Evolutionary conservation across 2,888 invertebrate genomes (phyloP).

Genomic region (Drosophila fungiperda): DNA sequence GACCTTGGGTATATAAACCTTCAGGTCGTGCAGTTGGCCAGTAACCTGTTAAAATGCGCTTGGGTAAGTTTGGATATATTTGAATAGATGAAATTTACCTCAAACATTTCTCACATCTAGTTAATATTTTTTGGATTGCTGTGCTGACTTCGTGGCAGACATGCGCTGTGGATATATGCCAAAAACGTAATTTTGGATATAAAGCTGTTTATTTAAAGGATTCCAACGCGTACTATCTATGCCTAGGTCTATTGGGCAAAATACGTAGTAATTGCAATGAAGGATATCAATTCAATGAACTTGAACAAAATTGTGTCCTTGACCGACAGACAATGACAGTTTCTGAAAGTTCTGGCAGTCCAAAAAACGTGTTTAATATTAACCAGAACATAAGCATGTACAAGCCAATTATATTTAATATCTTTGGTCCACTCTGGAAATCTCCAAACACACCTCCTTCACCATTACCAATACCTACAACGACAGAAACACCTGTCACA

Average conservation of each 20-base stretch:
- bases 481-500: not conserved
- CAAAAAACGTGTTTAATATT: slow-evolving; percentile 36
- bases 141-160: slow-evolving; percentile 28
- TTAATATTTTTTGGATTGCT: slow-evolving; percentile 22
- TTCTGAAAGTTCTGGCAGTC: not conserved
- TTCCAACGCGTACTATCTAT: slow-evolving; percentile 37
- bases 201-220: slow-evolving; percentile 26
- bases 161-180: slow-evolving; percentile 34
- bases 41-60: slow-evolving; percentile 34
- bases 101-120: not conserved
- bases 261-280: slow-evolving; percentile 30
- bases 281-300: slow-evolving; percentile 37
- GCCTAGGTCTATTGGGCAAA: slow-evolving; percentile 47
- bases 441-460: not conserved
- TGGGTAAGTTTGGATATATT: slow-evolving; percentile 29
- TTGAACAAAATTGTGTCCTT: slow-evolving; percentile 32
- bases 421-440: slow-evolving; percentile 25
- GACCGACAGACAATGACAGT: not conserved
- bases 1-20: slow-evolving; percentile 32
- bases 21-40: not conserved
- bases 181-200: slow-evolving; percentile 33
- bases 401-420: slow-evolving; percentile 42
- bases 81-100: not conserved
- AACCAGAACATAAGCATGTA: slow-evolving; percentile 39
- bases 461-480: not conserved